These are phyloP conservation scores for Callochromis pleurospilus DNA, from an alignment of 2,113 vertebrate genomes.

Conservation along the genomic window DNA sequence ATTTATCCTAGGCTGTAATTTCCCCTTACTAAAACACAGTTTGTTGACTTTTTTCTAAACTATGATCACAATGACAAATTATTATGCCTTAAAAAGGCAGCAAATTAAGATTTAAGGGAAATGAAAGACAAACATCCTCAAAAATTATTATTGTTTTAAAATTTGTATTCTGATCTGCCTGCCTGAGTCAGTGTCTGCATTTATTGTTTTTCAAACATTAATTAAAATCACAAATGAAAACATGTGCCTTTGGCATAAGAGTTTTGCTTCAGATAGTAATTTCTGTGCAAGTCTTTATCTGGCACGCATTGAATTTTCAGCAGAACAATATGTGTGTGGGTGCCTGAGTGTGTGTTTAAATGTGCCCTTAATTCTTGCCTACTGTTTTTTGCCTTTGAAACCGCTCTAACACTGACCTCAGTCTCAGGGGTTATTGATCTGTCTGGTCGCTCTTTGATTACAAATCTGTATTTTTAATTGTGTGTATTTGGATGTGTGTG, in stretches of 20 bases:
- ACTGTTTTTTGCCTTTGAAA: not conserved
- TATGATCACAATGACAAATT: not conserved
- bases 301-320: not conserved
- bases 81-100: not conserved
- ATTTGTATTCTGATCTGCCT: not conserved
- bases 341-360: not conserved
- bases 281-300: not conserved
- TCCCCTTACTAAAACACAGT: not conserved
- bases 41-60: not conserved
- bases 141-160: not conserved
- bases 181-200: not conserved
- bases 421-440: slow-evolving; percentile 13
- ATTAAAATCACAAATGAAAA: not conserved
- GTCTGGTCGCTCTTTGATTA: not conserved
- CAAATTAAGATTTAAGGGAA: not conserved
- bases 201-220: not conserved
- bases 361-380: not conserved
- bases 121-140: not conserved
- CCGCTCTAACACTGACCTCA: not conserved
- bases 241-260: not conserved
- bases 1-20: not conserved
- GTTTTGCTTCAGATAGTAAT: not conserved
- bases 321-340: not conserved
- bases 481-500: not conserved
- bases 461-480: not conserved